Base-by-base conservation (phyloP, 2,113 vertebrate genomes). In the Promerops cafer region DNA sequence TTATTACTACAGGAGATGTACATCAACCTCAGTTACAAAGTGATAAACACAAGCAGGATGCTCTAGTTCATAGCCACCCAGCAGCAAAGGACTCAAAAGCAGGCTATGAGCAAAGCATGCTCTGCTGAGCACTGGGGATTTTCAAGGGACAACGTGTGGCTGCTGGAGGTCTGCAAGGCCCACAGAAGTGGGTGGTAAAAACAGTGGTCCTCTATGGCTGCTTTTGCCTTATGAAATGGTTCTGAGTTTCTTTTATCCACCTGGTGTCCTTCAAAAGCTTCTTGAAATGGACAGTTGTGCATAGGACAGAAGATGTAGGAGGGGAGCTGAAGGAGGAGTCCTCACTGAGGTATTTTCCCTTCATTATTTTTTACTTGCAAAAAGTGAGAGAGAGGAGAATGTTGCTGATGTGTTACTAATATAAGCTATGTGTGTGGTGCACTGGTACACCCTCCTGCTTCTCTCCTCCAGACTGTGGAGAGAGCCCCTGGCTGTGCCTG, bases 361-460 rank as follows among this genome's bases (percentile, higher is more conserved):
- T 21, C 4, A 12, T 17, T 28, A 61, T 78, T 80, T 75, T 72
- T 79, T 79, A 28, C 13, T 59, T 82, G n/a, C 22, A 78, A 44
- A 28, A 76, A 3, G 35, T 22, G 31, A 40, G 13, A 78, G n/a
- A 78, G 33, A 68, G 23, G 11, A 27, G 31, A 60, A 79, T 14
- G 21, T 30, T 47, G 61, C 40, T 0, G 2, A 5, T 42, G 3
- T 56, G 45, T 40, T 40, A 21, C 23, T 16, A 31, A 9, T 9
- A 18, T 5, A 54, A 63, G 6, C 9, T 35, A 4, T 18, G 19
- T 30, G 16, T 0, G 1, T 17, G 13, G n/a, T 37, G 31, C 1
- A 1, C 21, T 40, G 56, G 16, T 13, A 16, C 33, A 52, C 10
- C 22, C 21, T 71, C 42, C 39, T 44, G 44, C n/a, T 80, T 35